These are phyloP conservation scores for Trogon surrucura DNA, from an alignment of 2,113 vertebrate genomes.

Conservation along the genomic window DNA sequence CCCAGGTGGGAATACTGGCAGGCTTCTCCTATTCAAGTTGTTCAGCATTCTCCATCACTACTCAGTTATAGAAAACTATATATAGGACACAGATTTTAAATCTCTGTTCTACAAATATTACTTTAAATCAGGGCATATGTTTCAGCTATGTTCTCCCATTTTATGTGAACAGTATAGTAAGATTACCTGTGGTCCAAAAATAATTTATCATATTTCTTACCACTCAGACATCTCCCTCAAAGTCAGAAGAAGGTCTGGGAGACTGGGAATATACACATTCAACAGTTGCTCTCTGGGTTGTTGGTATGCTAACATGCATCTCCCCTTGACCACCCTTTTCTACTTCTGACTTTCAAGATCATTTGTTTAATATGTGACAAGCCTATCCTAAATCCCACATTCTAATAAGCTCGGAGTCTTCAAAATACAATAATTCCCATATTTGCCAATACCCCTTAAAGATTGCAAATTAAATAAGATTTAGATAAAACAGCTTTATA, in stretches of 20 bases:
- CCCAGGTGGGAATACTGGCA: neutral
- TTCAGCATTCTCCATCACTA: neutral
- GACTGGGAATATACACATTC: neutral
- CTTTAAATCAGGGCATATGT: neutral
- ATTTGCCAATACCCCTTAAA: neutral
- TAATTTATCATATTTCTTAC: neutral
- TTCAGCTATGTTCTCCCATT: neutral
- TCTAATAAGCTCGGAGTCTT: neutral
- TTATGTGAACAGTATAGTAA: neutral
- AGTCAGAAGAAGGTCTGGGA: slow-evolving; percentile 12
- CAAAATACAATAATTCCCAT: neutral
- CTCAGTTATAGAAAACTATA: neutral
- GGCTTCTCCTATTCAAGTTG: neutral
- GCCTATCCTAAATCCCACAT: neutral
- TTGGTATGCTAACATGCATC: slow-evolving; percentile 24
- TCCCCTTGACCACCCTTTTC: slow-evolving; percentile 10
- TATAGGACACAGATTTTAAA: neutral
- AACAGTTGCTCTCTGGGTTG: neutral
- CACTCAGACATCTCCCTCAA: neutral
- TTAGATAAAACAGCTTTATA: neutral
- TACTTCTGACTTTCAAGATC: neutral
- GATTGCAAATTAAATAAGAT: neutral
- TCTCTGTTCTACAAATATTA: neutral
- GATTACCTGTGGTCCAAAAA: slow-evolving; percentile 10
- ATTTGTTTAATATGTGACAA: neutral